These are phyloP conservation scores for Arbacia lixula DNA, from an alignment of 53 echinoderm and acorn worm genomes.

Conservation along the genomic window DNA sequence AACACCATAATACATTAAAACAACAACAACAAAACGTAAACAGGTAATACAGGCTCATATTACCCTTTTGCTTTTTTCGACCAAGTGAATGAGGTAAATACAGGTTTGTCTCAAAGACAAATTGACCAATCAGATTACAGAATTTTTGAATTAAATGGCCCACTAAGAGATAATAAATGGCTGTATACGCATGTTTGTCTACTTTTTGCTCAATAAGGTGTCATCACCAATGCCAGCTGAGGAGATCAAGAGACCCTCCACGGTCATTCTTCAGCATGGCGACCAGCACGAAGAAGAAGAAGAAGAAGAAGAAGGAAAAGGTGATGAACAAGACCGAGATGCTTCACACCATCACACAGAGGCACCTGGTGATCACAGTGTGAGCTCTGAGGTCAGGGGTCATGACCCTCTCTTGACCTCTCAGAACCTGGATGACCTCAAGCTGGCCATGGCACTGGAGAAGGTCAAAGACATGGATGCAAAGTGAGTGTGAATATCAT, in stretches of 20 bases:
- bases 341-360: background rate
- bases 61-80: background rate
- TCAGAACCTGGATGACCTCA: constrained; percentile 81
- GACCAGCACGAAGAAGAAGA: background rate
- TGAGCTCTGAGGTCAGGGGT: background rate
- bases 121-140: no score
- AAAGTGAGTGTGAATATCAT: constrained; percentile 57
- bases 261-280: constrained; percentile 27
- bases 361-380: background rate
- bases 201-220: background rate
- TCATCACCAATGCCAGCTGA: constrained; percentile 31
- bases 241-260: constrained; percentile 13
- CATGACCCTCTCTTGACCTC: constrained; percentile 67
- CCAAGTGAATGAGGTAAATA: background rate
- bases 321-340: background rate
- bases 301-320: background rate
- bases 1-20: no score
- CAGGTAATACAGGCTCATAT: background rate
- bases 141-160: no score
- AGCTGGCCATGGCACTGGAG: constrained; percentile 82
- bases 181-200: no score
- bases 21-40: background rate
- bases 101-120: background rate
- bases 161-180: no score
- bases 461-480: constrained; percentile 95